phyloP scores from a whole-genome alignment of 2,113 vertebrate genomes.

The Pavo muticus region DNA sequence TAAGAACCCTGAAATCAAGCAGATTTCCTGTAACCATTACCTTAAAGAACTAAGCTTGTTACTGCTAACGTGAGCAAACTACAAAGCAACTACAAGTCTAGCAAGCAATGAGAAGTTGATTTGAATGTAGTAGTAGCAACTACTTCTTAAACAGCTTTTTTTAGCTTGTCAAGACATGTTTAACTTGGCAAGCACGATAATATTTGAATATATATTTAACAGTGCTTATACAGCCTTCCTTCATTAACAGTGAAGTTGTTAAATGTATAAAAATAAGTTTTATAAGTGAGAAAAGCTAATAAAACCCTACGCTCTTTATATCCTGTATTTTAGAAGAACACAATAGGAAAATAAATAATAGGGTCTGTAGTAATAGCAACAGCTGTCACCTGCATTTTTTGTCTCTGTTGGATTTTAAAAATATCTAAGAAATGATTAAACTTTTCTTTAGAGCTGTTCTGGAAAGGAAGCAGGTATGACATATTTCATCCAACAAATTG shows the following conservation, averaged over 20 bases:
- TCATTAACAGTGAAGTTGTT: background rate
- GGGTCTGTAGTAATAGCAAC: background rate
- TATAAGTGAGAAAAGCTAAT: background rate
- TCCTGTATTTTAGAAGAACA: background rate
- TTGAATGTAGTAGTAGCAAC: background rate
- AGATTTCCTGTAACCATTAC: background rate
- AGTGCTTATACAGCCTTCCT: background rate
- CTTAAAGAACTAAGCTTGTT: background rate
- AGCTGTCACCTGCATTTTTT: background rate
- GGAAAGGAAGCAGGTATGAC: background rate
- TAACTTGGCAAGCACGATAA: background rate
- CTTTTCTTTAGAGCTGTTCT: slow-evolving; percentile 18
- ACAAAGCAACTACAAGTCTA: background rate
- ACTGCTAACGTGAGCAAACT: background rate
- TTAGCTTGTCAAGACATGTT: background rate
- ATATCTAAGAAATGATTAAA: slow-evolving; percentile 8
- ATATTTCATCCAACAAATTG: background rate
- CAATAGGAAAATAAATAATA: background rate
- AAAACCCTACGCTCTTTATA: background rate
- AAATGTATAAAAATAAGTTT: background rate
- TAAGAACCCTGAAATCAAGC: background rate
- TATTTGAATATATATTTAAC: background rate
- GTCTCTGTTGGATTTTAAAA: background rate
- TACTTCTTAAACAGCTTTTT: background rate
- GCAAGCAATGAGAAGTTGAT: background rate